Evolutionary conservation across 2,888 invertebrate genomes (phyloP).

Genomic region (Barypeithes pellucidus): DNA sequence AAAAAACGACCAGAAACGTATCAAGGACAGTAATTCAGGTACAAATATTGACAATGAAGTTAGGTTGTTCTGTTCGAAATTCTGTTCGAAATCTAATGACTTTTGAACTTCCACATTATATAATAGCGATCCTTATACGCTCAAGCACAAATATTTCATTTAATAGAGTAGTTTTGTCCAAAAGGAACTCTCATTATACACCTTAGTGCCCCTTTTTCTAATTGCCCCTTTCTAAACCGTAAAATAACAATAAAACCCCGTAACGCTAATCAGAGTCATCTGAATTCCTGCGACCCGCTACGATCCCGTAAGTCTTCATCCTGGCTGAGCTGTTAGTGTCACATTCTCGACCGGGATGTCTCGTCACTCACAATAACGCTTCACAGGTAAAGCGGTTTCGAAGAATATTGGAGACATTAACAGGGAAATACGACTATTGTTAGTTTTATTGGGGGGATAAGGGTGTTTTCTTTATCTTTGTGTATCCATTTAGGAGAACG

Average conservation of each 20-base stretch:
- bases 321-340: slow-evolving; percentile 51
- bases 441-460: slow-evolving; percentile 49
- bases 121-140: no score
- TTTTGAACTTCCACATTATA: no score
- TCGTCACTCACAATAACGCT: slow-evolving; percentile 55
- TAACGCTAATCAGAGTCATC: slow-evolving; percentile 54
- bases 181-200: not conserved
- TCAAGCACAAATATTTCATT: not conserved
- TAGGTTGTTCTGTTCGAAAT: no score
- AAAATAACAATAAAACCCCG: slow-evolving; percentile 54
- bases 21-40: no score
- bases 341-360: slow-evolving; percentile 53
- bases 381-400: slow-evolving; percentile 55
- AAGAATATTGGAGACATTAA: slow-evolving; percentile 53
- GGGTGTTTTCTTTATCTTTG: slow-evolving; percentile 47
- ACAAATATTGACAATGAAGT: no score
- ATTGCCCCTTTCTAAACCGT: slow-evolving; percentile 56
- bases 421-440: slow-evolving; percentile 52
- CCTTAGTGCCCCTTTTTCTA: slow-evolving; percentile 28
- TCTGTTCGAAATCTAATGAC: no score
- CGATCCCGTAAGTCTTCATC: slow-evolving; percentile 51
- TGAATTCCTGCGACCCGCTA: slow-evolving; percentile 49
- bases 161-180: not conserved
- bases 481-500: slow-evolving; percentile 42
- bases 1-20: no score